Evolutionary conservation across 2,888 invertebrate genomes (phyloP).

Genomic region (Acholoe squamosa): DNA sequence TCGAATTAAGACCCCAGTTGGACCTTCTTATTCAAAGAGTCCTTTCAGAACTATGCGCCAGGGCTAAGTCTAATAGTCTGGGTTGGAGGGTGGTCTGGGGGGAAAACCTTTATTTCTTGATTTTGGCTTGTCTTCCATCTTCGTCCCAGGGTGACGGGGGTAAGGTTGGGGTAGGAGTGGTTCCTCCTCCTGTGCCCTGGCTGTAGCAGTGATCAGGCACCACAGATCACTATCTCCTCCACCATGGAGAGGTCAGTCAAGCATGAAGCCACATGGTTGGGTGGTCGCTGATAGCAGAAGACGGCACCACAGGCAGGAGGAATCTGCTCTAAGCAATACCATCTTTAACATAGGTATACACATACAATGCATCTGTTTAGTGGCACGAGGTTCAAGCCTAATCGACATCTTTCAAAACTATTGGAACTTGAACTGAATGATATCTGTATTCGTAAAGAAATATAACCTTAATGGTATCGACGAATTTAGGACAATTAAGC

Average conservation of each 20-base stretch:
- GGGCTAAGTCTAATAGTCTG: neutral
- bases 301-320: neutral
- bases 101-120: neutral
- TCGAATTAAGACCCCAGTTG: neutral
- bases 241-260: neutral
- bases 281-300: neutral
- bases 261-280: neutral
- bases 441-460: too few species aligned
- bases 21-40: neutral
- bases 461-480: too few species aligned
- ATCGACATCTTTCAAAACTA: too few species aligned
- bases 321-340: neutral
- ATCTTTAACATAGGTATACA: too few species aligned
- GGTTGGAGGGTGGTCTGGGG: neutral
- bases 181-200: neutral
- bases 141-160: neutral
- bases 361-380: too few species aligned
- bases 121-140: neutral
- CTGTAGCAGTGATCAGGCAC: neutral
- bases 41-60: neutral
- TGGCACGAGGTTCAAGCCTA: too few species aligned
- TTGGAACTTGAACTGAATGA: too few species aligned
- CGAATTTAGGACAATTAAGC: too few species aligned
- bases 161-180: neutral
- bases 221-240: slow-evolving; percentile 2